Conservation (phyloP, 2,888 invertebrate species). For the Cantharis lateralis region DNA sequence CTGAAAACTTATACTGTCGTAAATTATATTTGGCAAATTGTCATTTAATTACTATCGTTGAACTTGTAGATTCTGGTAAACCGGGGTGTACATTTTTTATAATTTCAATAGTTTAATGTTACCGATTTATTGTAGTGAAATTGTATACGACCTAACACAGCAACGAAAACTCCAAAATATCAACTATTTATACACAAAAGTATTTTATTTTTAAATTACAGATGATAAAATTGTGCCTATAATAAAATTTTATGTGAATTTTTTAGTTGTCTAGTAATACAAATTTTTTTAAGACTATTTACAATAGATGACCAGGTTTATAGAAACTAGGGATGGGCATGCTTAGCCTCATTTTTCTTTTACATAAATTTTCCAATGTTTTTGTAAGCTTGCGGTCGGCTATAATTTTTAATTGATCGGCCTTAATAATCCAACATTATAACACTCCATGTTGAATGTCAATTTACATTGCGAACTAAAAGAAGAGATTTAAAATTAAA, state of each 20-base stretch:
- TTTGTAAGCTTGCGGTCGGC: background rate
- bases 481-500: background rate
- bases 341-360: background rate
- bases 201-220: background rate
- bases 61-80: background rate
- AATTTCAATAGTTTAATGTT: background rate
- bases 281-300: background rate
- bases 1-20: background rate
- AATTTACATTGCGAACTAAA: background rate
- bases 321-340: background rate
- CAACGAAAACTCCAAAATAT: background rate
- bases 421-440: background rate
- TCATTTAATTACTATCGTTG: background rate
- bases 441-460: background rate
- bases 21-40: background rate
- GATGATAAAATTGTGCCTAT: background rate
- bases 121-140: background rate
- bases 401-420: background rate
- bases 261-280: background rate
- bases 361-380: background rate
- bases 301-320: background rate
- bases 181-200: background rate
- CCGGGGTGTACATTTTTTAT: background rate
- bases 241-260: background rate
- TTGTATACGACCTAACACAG: slow-evolving; percentile 1